Conservation (phyloP, 2,113 vertebrate genomes). For the Indicator indicator region DNA sequence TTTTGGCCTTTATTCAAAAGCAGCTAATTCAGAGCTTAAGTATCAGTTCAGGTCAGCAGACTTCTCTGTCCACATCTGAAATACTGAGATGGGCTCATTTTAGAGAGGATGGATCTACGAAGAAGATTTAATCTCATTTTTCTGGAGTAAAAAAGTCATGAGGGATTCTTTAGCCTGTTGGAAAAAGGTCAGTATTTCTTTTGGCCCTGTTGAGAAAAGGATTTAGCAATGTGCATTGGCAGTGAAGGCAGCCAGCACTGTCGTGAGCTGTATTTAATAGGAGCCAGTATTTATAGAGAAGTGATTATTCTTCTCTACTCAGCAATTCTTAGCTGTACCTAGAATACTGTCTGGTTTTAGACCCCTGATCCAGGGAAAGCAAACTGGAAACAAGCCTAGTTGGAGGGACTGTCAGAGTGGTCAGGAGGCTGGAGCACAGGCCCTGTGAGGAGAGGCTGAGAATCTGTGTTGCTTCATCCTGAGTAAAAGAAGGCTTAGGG, state of each 20-base stretch:
- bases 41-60: not conserved
- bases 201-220: not conserved
- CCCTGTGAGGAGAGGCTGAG: not conserved
- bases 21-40: not conserved
- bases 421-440: not conserved
- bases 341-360: not conserved
- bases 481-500: not conserved
- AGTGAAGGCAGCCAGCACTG: not conserved
- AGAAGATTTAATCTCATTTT: not conserved
- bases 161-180: not conserved
- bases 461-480: not conserved
- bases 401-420: fast-evolving
- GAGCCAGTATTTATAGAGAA: not conserved
- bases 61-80: not conserved
- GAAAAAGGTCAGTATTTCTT: not conserved
- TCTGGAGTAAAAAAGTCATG: not conserved
- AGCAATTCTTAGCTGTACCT: not conserved
- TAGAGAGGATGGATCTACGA: not conserved
- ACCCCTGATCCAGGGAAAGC: not conserved
- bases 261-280: not conserved
- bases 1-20: not conserved
- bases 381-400: not conserved
- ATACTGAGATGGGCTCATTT: not conserved
- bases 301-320: not conserved
- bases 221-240: not conserved